Percentiles rank a stretch among this genome's conserved stretches.
Evolutionary conservation across 2,797 vertebrate genomes (phyloP).

Genomic region (Crocodylus rhombifer): DNA sequence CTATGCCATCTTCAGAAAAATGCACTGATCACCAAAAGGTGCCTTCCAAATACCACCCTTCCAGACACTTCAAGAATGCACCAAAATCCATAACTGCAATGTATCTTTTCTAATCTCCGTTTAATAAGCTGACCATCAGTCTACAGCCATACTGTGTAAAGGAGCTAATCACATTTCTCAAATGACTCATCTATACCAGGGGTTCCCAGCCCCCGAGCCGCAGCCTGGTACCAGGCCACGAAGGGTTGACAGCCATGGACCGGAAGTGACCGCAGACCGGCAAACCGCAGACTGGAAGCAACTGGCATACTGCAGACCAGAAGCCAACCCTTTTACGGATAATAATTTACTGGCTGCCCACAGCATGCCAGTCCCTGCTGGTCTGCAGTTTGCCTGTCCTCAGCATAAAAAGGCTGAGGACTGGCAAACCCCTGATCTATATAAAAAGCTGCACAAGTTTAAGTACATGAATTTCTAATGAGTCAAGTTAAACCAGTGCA

Average conservation of each 20-base stretch:
- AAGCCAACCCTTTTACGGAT: no score
- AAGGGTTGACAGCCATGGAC: not conserved
- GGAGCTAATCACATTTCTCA: not conserved
- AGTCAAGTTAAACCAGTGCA: no score
- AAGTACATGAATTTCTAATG: no score
- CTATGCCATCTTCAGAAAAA: not conserved
- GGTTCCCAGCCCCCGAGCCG: no score
- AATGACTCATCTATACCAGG: not conserved
- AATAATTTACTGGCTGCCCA: no score
- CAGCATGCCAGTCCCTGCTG: no score
- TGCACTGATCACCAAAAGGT: not conserved
- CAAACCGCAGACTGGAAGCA: constrained; percentile 36
- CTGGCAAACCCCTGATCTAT: no score
- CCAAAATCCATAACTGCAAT: not conserved
- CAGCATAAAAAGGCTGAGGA: no score
- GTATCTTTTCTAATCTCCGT: not conserved
- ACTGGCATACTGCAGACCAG: no score
- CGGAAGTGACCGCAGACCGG: constrained; percentile 2
- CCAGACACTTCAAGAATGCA: not conserved
- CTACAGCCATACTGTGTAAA: not conserved
- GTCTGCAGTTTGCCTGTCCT: no score
- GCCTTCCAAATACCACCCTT: not conserved
- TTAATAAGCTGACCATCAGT: not conserved
- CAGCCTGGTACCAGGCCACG: no score
- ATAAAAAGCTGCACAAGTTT: no score